Evolutionary conservation across 30 jellyfish, hydroid and myxozoan genomes (phyloP).

Genomic region (Hydractinia echinata): DNA sequence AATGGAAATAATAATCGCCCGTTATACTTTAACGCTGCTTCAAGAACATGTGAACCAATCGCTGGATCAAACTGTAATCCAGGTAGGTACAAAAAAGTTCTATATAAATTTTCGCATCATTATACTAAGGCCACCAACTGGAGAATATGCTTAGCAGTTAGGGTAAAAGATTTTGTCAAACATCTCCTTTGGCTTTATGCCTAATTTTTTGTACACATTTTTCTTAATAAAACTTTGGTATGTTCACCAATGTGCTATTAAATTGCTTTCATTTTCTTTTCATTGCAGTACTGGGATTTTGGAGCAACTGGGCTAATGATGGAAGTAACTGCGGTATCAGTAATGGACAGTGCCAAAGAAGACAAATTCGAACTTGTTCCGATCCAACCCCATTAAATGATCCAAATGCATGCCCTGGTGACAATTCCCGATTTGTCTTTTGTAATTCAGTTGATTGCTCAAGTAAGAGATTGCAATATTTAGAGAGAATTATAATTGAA

Average conservation of each 20-base stretch:
- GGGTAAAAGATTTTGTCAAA: too few relatives aligned
- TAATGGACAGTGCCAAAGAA: neutral
- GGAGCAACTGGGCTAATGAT: neutral
- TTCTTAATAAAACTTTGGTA: too few relatives aligned
- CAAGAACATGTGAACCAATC: neutral
- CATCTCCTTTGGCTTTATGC: too few relatives aligned
- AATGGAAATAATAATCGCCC: neutral
- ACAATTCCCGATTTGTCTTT: neutral
- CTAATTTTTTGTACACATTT: too few relatives aligned
- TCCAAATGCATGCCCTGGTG: slow-evolving; percentile 21
- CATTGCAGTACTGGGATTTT: neutral
- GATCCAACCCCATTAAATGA: neutral
- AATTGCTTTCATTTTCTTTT: too few relatives aligned
- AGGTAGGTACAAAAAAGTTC: neutral
- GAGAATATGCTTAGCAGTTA: too few relatives aligned
- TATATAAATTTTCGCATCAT: too few relatives aligned
- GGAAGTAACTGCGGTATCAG: slow-evolving; percentile 5
- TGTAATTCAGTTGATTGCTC: neutral
- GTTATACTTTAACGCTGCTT: neutral
- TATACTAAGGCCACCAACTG: too few relatives aligned
- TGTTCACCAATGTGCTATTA: too few relatives aligned
- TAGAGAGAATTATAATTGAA: too few relatives aligned
- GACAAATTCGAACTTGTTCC: slow-evolving; percentile 2
- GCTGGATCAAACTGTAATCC: slow-evolving; percentile 2
- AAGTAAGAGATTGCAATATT: too few relatives aligned